phyloP scores from a whole-genome alignment of 2,888 invertebrate genomes.

The Fragum whitleyi region DNA sequence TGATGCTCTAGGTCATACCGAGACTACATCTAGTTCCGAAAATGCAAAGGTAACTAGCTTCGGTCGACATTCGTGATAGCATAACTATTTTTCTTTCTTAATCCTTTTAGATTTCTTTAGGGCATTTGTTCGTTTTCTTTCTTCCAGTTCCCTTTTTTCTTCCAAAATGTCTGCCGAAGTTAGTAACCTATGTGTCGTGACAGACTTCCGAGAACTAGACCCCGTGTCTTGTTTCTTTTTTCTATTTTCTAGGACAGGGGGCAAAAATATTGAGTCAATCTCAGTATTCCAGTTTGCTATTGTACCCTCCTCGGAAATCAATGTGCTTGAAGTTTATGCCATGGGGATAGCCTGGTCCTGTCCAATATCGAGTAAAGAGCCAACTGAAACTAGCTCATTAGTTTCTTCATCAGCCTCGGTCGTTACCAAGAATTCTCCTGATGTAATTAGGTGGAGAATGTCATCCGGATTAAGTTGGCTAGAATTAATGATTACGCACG shows the following conservation, averaged over 20 bases:
- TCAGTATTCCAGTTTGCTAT: not conserved
- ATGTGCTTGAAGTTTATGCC: too few relatives aligned
- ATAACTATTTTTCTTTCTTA: not conserved
- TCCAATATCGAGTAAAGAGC: too few relatives aligned
- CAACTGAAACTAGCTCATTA: too few relatives aligned
- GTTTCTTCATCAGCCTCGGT: too few relatives aligned
- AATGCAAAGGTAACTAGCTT: too few relatives aligned
- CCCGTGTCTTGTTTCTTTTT: not conserved
- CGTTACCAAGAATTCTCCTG: too few relatives aligned
- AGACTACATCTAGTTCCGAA: too few relatives aligned
- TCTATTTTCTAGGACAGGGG: not conserved
- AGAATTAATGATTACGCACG: too few relatives aligned
- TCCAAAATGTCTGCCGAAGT: not conserved
- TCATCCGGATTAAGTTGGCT: too few relatives aligned
- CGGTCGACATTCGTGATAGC: not conserved
- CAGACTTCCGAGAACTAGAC: not conserved
- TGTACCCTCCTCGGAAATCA: not conserved
- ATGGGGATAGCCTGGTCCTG: too few relatives aligned
- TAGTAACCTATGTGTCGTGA: not conserved
- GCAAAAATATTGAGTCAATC: not conserved
- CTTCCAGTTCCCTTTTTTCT: not conserved
- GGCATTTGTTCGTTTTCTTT: constrained; percentile 3
- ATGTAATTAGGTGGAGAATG: too few relatives aligned
- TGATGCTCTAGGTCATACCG: too few relatives aligned
- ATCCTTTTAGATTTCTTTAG: not conserved